Conservation (phyloP, 2,113 vertebrate species). For the Misgurnus mizolepis region DNA sequence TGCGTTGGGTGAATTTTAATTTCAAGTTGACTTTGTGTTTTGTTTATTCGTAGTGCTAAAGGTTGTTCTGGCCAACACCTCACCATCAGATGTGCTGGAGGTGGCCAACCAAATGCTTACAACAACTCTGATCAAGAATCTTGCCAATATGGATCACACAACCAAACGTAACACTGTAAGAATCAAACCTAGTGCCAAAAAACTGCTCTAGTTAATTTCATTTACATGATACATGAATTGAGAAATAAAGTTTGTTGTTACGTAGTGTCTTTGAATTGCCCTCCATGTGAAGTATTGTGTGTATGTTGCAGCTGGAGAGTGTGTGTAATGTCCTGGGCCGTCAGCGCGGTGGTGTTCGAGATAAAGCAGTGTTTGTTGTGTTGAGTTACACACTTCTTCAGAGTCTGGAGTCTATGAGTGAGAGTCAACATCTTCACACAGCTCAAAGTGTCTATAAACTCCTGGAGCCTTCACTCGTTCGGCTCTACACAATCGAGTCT, state of each 20-base stretch:
- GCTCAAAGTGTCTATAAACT: slow-evolving; percentile 76
- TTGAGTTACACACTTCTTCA: slow-evolving; percentile 77
- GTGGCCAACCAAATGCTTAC: slow-evolving; percentile 77
- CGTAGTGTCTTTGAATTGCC: too few relatives aligned
- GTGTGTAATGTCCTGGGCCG: slow-evolving; percentile 71
- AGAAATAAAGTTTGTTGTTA: too few relatives aligned
- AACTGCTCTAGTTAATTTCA: neutral
- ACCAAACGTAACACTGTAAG: slow-evolving; percentile 76
- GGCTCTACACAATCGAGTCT: slow-evolving; percentile 48
- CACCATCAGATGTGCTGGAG: slow-evolving; percentile 67
- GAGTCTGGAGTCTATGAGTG: slow-evolving; percentile 70
- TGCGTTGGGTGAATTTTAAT: neutral
- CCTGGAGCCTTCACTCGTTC: slow-evolving; percentile 77
- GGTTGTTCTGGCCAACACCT: slow-evolving; percentile 65
- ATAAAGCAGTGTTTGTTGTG: slow-evolving; percentile 74
- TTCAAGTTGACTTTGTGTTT: neutral
- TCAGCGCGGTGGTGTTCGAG: slow-evolving; percentile 56
- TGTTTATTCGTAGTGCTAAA: slow-evolving; percentile 73
- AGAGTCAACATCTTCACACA: slow-evolving; percentile 78
- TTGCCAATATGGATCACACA: slow-evolving; percentile 72
- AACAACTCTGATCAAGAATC: slow-evolving; percentile 76
- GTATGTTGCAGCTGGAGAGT: slow-evolving; percentile 76
- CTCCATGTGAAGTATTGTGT: neutral
- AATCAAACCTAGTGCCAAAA: neutral
- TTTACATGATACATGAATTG: neutral